A percentile compares a stretch with the other conserved stretches of the same genome.
phyloP scores from a whole-genome alignment of 2,113 vertebrate genomes.

The Chamaetylas fuelleborni region DNA sequence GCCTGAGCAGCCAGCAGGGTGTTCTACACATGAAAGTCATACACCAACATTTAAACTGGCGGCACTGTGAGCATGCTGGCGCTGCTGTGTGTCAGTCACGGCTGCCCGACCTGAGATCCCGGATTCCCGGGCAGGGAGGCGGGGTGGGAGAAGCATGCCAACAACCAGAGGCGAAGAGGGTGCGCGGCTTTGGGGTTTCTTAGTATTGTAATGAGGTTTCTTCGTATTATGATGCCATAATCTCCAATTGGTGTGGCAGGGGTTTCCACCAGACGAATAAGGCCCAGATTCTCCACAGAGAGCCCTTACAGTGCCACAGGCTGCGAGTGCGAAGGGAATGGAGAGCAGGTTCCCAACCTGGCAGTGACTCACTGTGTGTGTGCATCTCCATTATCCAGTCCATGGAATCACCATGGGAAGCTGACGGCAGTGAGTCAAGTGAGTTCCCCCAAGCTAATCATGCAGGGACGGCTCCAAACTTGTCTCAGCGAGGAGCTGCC shows the following conservation, averaged over 20 bases:
- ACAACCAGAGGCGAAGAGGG: background rate
- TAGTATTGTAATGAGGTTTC: background rate
- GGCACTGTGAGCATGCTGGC: background rate
- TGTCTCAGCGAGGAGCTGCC: background rate
- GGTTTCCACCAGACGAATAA: background rate
- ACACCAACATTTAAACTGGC: background rate
- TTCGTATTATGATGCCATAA: background rate
- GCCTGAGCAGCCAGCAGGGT: background rate
- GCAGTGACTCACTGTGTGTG: fast-evolving
- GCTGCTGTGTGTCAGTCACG: background rate
- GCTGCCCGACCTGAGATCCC: background rate
- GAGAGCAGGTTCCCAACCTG: background rate
- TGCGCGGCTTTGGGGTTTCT: background rate
- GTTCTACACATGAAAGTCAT: background rate
- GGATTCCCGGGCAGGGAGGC: background rate
- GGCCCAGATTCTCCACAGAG: background rate
- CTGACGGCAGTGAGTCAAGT: background rate
- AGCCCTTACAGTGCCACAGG: background rate
- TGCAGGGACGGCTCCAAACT: background rate
- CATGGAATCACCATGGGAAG: background rate
- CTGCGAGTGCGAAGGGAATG: background rate
- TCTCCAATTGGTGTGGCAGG: background rate
- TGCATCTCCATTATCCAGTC: background rate
- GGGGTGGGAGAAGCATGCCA: background rate
- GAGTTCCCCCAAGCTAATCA: background rate